phyloP scores from a whole-genome alignment of 2,113 vertebrate genomes.

The Bostrychus sinensis region DNA sequence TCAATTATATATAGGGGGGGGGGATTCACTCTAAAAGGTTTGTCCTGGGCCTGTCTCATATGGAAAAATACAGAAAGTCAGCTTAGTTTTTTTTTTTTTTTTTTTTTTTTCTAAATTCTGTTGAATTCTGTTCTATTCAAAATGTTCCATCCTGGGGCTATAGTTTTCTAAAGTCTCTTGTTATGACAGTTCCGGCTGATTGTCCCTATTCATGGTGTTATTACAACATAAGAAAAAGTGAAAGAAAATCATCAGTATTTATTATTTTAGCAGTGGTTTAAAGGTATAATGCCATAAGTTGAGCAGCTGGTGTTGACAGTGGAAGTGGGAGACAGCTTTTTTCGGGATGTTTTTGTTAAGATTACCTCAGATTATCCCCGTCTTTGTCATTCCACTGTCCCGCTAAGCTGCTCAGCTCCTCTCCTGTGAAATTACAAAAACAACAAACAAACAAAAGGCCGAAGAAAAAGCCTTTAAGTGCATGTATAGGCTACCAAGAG shows the following conservation, averaged over 20 bases:
- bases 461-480: neutral
- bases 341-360: slow-evolving; percentile 46
- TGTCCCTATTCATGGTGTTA: neutral
- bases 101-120: no score
- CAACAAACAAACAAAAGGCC: slow-evolving; percentile 53
- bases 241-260: slow-evolving; percentile 10
- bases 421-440: slow-evolving; percentile 56
- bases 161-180: neutral
- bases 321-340: slow-evolving; percentile 54
- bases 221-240: neutral
- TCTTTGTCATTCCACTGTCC: slow-evolving; percentile 57
- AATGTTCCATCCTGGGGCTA: neutral
- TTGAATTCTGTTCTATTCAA: neutral
- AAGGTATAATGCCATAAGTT: slow-evolving; percentile 22
- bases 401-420: slow-evolving; percentile 46
- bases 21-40: no score
- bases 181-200: neutral
- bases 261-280: slow-evolving; percentile 6
- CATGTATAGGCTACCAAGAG: neutral
- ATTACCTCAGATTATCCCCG: slow-evolving; percentile 59
- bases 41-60: no score
- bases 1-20: no score
- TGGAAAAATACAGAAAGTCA: no score
- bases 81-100: no score
- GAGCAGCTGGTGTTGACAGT: slow-evolving; percentile 33